Evolutionary conservation across 2,888 invertebrate species (phyloP), one percentile per base, ranked within the genome.

Genomic region (Nebria brevicollis): DNA sequence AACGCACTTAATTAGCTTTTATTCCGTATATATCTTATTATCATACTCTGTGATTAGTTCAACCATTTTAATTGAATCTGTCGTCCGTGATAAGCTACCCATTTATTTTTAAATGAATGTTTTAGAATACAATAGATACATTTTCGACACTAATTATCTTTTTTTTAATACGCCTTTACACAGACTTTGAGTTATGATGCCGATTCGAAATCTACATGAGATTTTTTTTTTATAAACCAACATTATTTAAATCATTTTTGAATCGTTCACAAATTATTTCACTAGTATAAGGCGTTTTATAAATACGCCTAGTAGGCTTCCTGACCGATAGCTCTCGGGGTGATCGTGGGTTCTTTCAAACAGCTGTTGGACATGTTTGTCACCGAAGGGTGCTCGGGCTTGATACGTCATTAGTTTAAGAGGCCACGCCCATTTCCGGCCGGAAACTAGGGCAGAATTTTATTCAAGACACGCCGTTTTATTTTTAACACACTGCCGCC

Each of bases 361-460:
- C 80, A 80, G 80, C 75, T 80, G 80, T 79, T 72, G 66, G 66
- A 68, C 68, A 68, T 79, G 75, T 80, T 80, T 80, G 75, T 75
- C 41, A 80, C 72, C 54, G 41, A 68, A 75, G 80, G 80, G 75
- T 75, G 80, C 80, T 43, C 74, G 42, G 75, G 66, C 70, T 75
- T 80, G 77, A 81, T 81, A 81, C 77, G 81, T 81, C 81, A 81
- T 81, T 81, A 81, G 81, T 81, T 81, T 77, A 77, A 66, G 72
- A 65, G 77, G 66, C 73, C 72, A 72, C 81, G 77, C 81, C 77
- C 11, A 76, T 66, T 72, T 76, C 81, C 81, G 81, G 70, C 43
- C 65, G 79, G 74, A 79, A 79, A 79, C 79, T 79, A 74, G 79
- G 75, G 68, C 79, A 79, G 54, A 79, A 79, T 75, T 77, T 78